A percentile compares a stretch with the other conserved stretches of the same genome.
These are phyloP conservation scores for Phaethornis superciliosus DNA, from an alignment of 2,113 vertebrate genomes.

Conservation along the genomic window DNA sequence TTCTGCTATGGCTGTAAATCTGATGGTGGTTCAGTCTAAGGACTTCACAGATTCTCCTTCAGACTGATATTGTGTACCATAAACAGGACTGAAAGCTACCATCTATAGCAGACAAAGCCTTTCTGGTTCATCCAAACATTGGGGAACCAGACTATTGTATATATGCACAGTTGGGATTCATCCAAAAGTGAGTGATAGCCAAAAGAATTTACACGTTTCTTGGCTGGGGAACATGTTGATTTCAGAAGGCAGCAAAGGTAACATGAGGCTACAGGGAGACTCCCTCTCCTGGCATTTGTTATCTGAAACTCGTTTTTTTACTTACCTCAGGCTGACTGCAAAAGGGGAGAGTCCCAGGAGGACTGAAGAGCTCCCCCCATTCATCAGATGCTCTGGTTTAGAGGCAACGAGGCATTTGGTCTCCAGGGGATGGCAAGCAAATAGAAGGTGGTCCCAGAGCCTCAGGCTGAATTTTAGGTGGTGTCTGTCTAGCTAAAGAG, in stretches of 20 bases:
- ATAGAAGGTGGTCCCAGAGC: neutral
- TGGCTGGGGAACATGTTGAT: constrained; percentile 35
- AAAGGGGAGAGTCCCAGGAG: neutral
- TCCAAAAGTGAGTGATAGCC: constrained; percentile 46
- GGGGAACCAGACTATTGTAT: neutral
- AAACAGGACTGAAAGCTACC: constrained; percentile 54
- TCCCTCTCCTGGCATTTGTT: constrained; percentile 12
- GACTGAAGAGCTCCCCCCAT: neutral
- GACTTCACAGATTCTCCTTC: constrained; percentile 34
- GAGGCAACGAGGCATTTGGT: neutral
- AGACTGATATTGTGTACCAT: constrained; percentile 41
- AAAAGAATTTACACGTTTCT: constrained; percentile 33
- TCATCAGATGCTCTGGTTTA: neutral
- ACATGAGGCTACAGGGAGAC: constrained; percentile 24
- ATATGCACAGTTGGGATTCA: constrained; percentile 21
- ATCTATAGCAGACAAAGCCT: constrained; percentile 39
- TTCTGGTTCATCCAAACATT: constrained; percentile 39
- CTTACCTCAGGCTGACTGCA: neutral
- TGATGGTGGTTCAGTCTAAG: constrained; percentile 28
- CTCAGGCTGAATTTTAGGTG: neutral
- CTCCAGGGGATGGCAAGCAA: neutral
- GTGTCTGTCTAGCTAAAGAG: neutral
- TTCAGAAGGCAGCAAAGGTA: constrained; percentile 50
- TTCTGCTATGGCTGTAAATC: constrained; percentile 58
- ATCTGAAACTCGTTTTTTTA: neutral